Base-by-base conservation (phyloP, 2,888 invertebrate species). In the Scaeva pyrastri region DNA sequence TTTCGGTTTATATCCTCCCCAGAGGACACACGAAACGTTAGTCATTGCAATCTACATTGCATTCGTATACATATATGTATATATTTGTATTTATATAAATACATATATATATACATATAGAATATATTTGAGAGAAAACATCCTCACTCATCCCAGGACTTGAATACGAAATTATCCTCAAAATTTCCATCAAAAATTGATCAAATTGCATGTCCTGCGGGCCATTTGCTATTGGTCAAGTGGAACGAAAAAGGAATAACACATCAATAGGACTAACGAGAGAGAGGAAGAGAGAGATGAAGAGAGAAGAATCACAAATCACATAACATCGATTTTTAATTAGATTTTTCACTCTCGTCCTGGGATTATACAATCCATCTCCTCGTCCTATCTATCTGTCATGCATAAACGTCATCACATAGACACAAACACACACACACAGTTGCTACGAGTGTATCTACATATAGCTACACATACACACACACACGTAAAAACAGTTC, bases 321-420 rank as follows among this genome's bases (percentile, higher is more conserved):
- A 78, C 83, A 83, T 78, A 79, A 74, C 74, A 84, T 84, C 70
- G 83, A 84, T 84, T 79, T 84, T 79, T 84, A 84, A 84, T 84
- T 78, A 78, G 83, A 84, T 84, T 84, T 83, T 78, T 64, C 78
- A 83, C 74, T 83, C 78, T 78, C 83, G 64, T 78, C 78, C 83
- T 66, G 78, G 68, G 78, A 73, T 72, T 83, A 73, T 70, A 36
- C 45, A 48, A 16, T 41, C 19, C 16, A 52, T 11, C 6, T 19
- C 31, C 31, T 31, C 8, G 31, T 31, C 8, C 26, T 11, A 48
- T 19, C 45, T 64, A 26, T 31, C 31, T 58, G 58, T 39, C 12
- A 60, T 39, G 39, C 31, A 43, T 43, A 19, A 11, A 60, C 16
- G 39, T n/a, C 6, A 48, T 16, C 48, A 3, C 11, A 7, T 31